Evolutionary conservation across 2,113 vertebrate species (phyloP).

Genomic region (Apteryx owenii): DNA sequence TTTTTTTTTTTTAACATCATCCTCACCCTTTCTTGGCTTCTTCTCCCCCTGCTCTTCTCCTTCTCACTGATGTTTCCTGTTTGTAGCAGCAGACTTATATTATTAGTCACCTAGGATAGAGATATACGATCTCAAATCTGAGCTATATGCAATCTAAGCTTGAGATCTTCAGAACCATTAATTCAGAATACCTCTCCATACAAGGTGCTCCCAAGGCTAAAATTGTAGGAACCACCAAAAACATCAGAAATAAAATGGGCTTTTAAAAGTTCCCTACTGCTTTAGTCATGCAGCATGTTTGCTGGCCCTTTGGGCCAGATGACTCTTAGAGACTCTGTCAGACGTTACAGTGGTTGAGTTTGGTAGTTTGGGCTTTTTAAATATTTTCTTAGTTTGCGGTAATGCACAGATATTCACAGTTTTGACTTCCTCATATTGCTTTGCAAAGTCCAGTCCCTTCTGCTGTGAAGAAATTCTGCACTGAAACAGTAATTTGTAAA

Average conservation of each 20-base stretch:
- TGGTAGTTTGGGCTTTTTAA: background rate
- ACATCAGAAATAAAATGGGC: fast-evolving
- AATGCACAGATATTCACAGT: background rate
- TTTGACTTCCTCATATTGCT: background rate
- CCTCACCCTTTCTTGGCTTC: background rate
- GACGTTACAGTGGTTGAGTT: background rate
- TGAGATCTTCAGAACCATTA: background rate
- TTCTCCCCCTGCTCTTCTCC: background rate
- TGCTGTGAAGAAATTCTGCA: background rate
- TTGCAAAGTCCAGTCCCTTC: background rate
- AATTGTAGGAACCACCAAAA: background rate
- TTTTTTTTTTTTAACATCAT: background rate
- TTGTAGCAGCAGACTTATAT: background rate
- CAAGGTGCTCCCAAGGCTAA: background rate
- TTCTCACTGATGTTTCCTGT: background rate
- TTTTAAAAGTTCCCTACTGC: background rate
- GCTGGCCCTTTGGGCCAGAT: background rate
- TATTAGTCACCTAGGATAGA: background rate
- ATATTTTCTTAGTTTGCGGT: background rate
- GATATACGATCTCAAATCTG: background rate
- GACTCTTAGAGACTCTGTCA: background rate
- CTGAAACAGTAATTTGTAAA: background rate
- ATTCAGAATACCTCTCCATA: background rate
- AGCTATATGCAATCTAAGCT: background rate
- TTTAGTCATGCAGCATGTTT: too few relatives aligned